A percentile compares a stretch with the other conserved stretches of the same genome.
Conservation (phyloP, 2,113 vertebrate species). For the Hypanus sabinus region DNA sequence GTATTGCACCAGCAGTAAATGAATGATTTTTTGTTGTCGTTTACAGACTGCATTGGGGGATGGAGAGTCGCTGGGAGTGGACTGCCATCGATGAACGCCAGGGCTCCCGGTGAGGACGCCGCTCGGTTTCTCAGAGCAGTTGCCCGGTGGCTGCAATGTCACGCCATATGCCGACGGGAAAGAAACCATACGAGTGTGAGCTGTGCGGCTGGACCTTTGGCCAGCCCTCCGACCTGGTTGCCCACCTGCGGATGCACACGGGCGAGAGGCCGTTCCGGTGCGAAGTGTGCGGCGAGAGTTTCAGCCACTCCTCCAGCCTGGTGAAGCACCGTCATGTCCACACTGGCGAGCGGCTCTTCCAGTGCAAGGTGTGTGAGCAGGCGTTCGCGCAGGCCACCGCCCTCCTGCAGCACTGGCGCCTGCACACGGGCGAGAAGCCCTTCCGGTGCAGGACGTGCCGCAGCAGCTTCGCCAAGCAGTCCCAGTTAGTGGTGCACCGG, state of each 20-base stretch:
- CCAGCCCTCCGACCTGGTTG: neutral
- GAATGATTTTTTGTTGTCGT: too few species aligned
- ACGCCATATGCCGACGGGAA: neutral
- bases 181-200: neutral
- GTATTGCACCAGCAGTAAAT: too few species aligned
- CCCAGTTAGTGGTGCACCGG: neutral
- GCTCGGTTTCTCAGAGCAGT: too few species aligned
- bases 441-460: neutral
- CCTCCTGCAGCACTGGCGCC: neutral
- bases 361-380: neutral
- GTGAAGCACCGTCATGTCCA: neutral
- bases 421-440: neutral
- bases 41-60: too few species aligned
- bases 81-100: too few species aligned
- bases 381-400: neutral
- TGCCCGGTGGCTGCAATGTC: too few species aligned
- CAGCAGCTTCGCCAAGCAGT: neutral
- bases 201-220: neutral
- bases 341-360: neutral
- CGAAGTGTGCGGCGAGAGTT: neutral
- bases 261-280: neutral
- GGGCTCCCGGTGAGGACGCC: too few species aligned
- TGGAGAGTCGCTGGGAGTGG: too few species aligned
- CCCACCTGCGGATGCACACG: neutral
- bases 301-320: neutral